These are phyloP conservation scores for Gavia stellata DNA, from an alignment of 2,113 vertebrate species.

Conservation along the genomic window DNA sequence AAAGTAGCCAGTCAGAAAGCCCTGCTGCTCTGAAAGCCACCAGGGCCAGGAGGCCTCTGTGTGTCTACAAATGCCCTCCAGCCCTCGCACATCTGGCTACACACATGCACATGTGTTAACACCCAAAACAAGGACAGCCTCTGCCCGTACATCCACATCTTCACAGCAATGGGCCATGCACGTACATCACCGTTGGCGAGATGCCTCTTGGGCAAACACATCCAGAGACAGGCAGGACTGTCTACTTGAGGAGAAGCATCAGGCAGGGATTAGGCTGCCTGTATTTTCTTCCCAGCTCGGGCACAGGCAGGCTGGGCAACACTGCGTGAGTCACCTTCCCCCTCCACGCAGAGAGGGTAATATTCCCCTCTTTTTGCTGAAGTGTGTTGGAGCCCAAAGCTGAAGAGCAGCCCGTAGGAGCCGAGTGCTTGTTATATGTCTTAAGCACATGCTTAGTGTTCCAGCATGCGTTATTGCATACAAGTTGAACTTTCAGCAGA, in stretches of 20 bases:
- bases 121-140: not conserved
- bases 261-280: not conserved
- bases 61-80: not conserved
- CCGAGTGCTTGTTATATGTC: not conserved
- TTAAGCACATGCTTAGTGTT: not conserved
- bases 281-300: not conserved
- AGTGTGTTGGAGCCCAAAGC: not conserved
- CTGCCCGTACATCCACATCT: not conserved
- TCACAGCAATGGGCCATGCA: not conserved
- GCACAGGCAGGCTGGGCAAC: not conserved
- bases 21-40: not conserved
- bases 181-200: accelerated
- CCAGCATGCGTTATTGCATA: not conserved
- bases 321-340: not conserved
- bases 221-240: not conserved
- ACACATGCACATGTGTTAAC: accelerated
- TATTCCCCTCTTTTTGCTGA: not conserved
- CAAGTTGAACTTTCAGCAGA: not conserved
- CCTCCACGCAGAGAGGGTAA: not conserved
- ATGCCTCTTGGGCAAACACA: not conserved
- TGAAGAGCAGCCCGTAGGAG: not conserved
- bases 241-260: not conserved
- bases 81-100: not conserved
- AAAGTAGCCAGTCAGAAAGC: not conserved
- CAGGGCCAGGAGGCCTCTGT: not conserved